Base-by-base conservation (phyloP, 2,888 invertebrate genomes). In the Cenopis cana region DNA sequence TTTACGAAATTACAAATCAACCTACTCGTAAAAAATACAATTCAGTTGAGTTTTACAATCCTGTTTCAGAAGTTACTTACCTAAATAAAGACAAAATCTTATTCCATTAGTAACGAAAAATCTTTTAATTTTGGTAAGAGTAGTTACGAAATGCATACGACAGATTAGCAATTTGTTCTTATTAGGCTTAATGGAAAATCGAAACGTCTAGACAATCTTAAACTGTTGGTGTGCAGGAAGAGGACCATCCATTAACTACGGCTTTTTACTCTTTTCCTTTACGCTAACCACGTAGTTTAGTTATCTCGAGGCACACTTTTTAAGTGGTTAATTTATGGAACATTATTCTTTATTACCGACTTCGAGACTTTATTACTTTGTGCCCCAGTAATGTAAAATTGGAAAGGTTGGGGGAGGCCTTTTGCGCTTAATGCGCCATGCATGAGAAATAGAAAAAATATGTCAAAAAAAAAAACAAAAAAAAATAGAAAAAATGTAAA, bases 121-220 rank as follows among this genome's bases (percentile, higher is more conserved):
- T 41, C 0, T 41, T 0, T n/a, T 46, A n/a, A n/a, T 46, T n/a
- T 46, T 24, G 60, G 24, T 24, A 29, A 60, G n/a, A 1, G 12
- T 36, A 18, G 17, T 57, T 2, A 57, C 56, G 17, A 33, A 33
- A 3, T 18, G 18, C 18, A 29, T 46, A 12, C 55, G 18, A 54
- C 65, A 46, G 46, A 65, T 55, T 65, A 65, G 54, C 54, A 65
- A 65, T 65, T 29, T 65, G 29, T 56, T 65, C 46, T 55, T 33
- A 56, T 65, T 65, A 65, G 55, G 55, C 55, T 33, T 65, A 41
- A 65, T 46, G 55, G 65, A 56, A 65, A 65, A 65, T 65, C 65
- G 55, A 65, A 56, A 55, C 29, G 65, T 65, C 65, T 65, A 65
- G 65, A 65, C 65, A 17, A 24, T 29, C 41, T 56, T 38, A 46